phyloP scores from a whole-genome alignment of 2,113 vertebrate genomes.

The Ornithorhynchus anatinus region DNA sequence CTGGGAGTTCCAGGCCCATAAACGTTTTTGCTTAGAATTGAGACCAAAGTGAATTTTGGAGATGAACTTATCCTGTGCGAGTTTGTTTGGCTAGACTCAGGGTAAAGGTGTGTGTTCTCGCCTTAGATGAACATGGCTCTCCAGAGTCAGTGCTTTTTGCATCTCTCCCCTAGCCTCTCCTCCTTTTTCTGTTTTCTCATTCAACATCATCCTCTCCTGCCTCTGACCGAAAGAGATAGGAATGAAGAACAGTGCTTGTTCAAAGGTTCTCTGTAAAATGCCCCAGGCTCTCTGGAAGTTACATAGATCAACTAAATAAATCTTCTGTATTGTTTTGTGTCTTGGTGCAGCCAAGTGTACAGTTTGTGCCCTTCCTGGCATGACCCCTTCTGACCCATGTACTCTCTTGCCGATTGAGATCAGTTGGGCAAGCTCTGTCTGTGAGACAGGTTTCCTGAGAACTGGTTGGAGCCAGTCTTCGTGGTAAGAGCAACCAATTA shows the following conservation, averaged over 20 bases:
- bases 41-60: no score
- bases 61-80: no score
- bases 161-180: no score
- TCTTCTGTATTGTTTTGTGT: background rate
- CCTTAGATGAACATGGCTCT: no score
- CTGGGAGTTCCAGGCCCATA: no score
- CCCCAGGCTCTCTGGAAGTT: constrained; percentile 8
- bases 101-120: no score
- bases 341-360: background rate
- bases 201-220: no score
- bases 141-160: no score
- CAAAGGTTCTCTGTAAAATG: constrained; percentile 19
- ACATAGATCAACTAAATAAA: constrained; percentile 7
- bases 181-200: no score
- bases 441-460: constrained; percentile 45
- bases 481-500: constrained; percentile 53
- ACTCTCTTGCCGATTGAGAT: constrained; percentile 36
- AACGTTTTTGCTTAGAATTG: no score
- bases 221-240: constrained; percentile 17
- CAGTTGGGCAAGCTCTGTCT: constrained; percentile 48
- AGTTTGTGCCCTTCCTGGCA: background rate
- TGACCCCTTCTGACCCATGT: constrained; percentile 5
- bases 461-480: constrained; percentile 40
- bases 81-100: no score
- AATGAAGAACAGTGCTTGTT: constrained; percentile 17